phyloP scores from a whole-genome alignment of 2,113 vertebrate species.

The Nothocercus julius region DNA sequence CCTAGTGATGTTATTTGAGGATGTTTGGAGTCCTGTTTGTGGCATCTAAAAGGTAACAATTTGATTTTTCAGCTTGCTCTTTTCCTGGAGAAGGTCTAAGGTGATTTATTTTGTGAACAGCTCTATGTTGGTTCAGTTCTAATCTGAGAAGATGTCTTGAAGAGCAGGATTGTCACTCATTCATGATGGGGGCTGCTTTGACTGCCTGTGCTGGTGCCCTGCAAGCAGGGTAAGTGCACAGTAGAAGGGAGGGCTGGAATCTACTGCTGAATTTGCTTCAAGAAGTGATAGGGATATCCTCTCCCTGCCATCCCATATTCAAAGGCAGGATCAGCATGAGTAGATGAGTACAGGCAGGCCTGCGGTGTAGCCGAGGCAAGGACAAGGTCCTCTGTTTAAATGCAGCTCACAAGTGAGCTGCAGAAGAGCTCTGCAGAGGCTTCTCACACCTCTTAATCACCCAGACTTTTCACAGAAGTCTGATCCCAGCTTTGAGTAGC shows the following conservation, averaged over 20 bases:
- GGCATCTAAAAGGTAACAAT: neutral
- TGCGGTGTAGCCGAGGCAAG: neutral
- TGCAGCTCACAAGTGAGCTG: neutral
- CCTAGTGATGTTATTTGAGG: neutral
- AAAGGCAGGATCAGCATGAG: neutral
- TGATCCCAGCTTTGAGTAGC: neutral
- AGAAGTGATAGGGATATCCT: neutral
- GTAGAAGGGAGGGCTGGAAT: neutral
- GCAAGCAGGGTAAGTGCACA: neutral
- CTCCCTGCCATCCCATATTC: neutral
- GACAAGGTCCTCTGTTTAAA: neutral
- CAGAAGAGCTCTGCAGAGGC: neutral
- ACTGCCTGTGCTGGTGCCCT: neutral
- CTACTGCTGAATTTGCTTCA: neutral
- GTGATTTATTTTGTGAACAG: neutral
- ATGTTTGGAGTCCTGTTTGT: neutral
- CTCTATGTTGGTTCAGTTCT: neutral
- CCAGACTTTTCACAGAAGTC: rapidly evolving
- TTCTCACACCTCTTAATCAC: neutral
- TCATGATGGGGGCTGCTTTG: neutral
- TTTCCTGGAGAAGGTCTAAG: neutral
- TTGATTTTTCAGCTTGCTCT: neutral
- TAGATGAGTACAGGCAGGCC: neutral
- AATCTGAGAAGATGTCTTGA: neutral
- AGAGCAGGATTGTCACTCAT: neutral